Evolutionary conservation across 2,113 vertebrate genomes (phyloP), one percentile per base, ranked within the genome.

Genomic region (Varanus komodoensis): DNA sequence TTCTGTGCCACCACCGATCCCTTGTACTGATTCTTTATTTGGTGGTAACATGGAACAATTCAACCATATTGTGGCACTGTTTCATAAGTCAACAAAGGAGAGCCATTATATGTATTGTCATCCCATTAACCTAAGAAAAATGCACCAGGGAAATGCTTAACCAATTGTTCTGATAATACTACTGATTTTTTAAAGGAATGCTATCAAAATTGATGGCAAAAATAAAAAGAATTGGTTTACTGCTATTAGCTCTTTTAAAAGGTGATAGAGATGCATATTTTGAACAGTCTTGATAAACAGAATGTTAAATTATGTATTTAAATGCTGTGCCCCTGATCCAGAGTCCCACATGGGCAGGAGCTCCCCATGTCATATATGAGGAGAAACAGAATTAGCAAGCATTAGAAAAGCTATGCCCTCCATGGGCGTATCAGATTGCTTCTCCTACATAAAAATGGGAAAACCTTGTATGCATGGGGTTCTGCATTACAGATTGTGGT

Each of bases 271-370:
- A 78, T 91, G 91, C 90, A 89, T 88, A 87, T 95, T 96, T 73
- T 96, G 95, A 94, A 95, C 95, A 95, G 92, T 92, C 94, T 89
- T 93, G 91, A 80, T 93, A 86, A 91, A 89, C 64, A 29, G 82
- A 32, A 54, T 92, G 90, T 95, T 88, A 73, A 27, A 9, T 78
- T 91, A 9, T 89, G 69, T 8, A 32, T 69, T 89, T 82, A 90
- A 81, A 93, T 89, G 44, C 38, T 74, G 87, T 25, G 61, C 2
- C 19, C 34, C 9, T 64, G 32, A 34, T 38, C 52, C 32, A 61
- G 78, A n/a, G 19, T 21, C 29, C 32, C 80, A 61, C 38, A 44
- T 38, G 61, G 34, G 23, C 5, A 11, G 44, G 67, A 78, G 74
- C 44, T 87, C 44, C 25, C 34, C 38, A 48, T 64, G 64, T 8